phyloP scores from a whole-genome alignment of 2,888 invertebrate species.

The Habrosyne pyritoides region DNA sequence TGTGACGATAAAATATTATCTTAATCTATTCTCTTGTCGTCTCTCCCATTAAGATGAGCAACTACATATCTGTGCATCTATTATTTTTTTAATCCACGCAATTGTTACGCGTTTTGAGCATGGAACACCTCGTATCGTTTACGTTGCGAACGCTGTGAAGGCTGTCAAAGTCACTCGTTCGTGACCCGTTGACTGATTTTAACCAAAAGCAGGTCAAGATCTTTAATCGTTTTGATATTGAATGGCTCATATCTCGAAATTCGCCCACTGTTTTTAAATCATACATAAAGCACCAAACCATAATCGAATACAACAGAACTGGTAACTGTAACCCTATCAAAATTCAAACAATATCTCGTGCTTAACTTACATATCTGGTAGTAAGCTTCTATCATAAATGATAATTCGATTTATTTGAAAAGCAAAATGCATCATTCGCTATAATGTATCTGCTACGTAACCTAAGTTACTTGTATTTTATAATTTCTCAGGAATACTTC shows the following conservation, averaged over 20 bases:
- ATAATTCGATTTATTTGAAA: background rate
- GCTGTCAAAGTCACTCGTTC: constrained; percentile 79
- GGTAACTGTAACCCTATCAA: too few species aligned
- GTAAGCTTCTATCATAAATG: background rate
- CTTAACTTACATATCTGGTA: background rate
- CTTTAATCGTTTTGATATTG: constrained; percentile 71
- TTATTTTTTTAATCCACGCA: background rate
- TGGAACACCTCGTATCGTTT: constrained; percentile 62
- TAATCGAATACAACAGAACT: background rate
- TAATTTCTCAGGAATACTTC: too few species aligned
- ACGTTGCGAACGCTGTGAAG: constrained; percentile 68
- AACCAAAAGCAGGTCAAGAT: constrained; percentile 78
- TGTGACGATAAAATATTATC: too few species aligned
- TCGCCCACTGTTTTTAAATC: constrained; percentile 20
- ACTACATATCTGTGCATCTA: background rate
- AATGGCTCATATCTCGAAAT: constrained; percentile 46
- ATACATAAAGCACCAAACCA: constrained; percentile 1
- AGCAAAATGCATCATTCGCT: background rate
- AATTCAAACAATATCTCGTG: too few species aligned
- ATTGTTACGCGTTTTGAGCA: constrained; percentile 47
- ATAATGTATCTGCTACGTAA: background rate
- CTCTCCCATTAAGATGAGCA: background rate
- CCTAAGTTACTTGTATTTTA: too few species aligned
- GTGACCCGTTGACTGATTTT: constrained; percentile 81
- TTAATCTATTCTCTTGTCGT: too few species aligned